Base-by-base conservation (phyloP, 2,113 vertebrate genomes). In the Ophiodon elongatus region DNA sequence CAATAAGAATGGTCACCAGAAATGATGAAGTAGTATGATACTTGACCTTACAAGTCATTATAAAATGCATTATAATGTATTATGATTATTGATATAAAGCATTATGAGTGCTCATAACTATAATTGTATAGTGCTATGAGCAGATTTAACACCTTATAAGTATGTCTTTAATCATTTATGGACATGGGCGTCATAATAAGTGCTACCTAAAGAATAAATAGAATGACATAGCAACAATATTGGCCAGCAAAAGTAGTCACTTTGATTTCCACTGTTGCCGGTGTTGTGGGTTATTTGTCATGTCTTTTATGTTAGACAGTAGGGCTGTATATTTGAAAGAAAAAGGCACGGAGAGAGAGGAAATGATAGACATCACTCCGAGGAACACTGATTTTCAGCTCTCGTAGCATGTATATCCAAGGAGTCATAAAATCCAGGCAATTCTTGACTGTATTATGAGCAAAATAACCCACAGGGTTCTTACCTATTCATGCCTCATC, bases 311-410 rank as follows among this genome's bases (percentile, higher is more conserved):
- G 31, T 29, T 31, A 13, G 35, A 77, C 67, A 57, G 56, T 41
- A 23, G 14, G 57, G 5, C 52, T 75, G 65, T 19, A 70, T 25
- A 63, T 43, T 82, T 81, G 63, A 57, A 9, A 29, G 33, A 52
- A 13, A 59, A 56, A 70, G 29, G 59, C 43, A 37, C 8, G 14
- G 33, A 56, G 19, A 54, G 63, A 50, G 31, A 23, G 27, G 56
- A 69, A 83, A 76, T 83, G 68, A 85, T 76, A 85, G 64, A 56
- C 60, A 45, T 59, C 56, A 39, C 56, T 56, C 79, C 41, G 52
- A 85, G 75, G 74, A 66, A 74, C 60, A 67, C 76, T 45, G 75
- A 65, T 31, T 45, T 25, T 29, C 21, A 52, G 50, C 72, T 78
- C 56, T 81, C 25, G 23, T 10, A 67, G 41, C 17, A 43, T 63